A percentile compares a stretch with the other conserved stretches of the same genome.
These are phyloP conservation scores for Leptocoma aspasia DNA, from an alignment of 2,113 vertebrate species.

Conservation along the genomic window DNA sequence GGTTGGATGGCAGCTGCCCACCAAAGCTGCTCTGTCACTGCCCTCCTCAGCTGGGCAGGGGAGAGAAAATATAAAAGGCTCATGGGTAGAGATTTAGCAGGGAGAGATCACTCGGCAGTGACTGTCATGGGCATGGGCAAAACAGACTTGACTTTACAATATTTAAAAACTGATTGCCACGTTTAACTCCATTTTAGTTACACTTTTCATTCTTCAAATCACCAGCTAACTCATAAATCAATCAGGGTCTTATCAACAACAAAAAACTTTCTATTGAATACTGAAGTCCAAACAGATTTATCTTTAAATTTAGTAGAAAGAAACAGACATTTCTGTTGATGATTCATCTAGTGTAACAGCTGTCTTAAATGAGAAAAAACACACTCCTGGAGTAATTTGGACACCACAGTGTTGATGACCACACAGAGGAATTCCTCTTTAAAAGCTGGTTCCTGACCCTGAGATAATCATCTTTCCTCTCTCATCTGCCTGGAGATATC, in stretches of 20 bases:
- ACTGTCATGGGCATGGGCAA: not conserved
- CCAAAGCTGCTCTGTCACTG: not conserved
- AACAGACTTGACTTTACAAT: not conserved
- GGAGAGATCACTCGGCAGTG: not conserved
- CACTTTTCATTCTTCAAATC: not conserved
- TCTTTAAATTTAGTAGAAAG: not conserved
- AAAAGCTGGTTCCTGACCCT: not conserved
- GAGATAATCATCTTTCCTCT: not conserved
- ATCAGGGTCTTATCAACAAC: not conserved
- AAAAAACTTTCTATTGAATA: not conserved
- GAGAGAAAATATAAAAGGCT: not conserved
- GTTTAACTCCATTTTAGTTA: not conserved
- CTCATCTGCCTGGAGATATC: not conserved
- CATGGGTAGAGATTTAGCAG: not conserved
- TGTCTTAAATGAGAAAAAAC: not conserved
- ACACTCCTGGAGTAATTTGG: not conserved
- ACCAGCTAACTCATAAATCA: not conserved
- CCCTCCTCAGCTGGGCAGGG: not conserved
- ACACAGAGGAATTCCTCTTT: not conserved
- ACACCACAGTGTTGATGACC: not conserved
- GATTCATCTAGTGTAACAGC: not conserved
- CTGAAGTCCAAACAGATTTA: not conserved
- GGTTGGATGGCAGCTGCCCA: not conserved
- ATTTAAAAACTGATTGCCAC: not conserved
- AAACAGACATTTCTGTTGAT: not conserved